Conservation (phyloP, 1,140 invertebrate species). For the Leptonema lineaticorne region DNA sequence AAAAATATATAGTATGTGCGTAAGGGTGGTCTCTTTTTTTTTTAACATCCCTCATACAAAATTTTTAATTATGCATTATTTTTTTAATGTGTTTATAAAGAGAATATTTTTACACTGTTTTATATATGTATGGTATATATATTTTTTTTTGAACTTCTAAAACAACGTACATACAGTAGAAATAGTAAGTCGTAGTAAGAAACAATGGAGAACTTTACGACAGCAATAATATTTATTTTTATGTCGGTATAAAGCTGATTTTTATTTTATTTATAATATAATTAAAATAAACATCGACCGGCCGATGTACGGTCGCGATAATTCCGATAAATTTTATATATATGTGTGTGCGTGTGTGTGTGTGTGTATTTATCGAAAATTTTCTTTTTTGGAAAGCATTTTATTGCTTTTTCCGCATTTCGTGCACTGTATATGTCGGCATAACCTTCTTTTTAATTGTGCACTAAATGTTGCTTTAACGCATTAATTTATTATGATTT, state of each 20-base stretch:
- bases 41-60: too few species aligned
- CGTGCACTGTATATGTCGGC: conserved; percentile 12
- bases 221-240: conserved; percentile 22
- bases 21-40: too few species aligned
- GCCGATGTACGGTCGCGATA: conserved; percentile 21
- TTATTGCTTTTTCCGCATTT: conserved; percentile 23
- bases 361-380: not conserved
- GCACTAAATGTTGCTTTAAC: conserved; percentile 11
- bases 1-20: too few species aligned
- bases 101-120: conserved; percentile 5
- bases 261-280: conserved; percentile 24
- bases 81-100: conserved; percentile 18
- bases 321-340: too few species aligned
- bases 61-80: too few species aligned
- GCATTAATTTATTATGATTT: conserved; percentile 18
- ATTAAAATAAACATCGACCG: conserved; percentile 24
- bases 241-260: conserved; percentile 16
- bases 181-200: conserved; percentile 11
- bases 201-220: conserved; percentile 24
- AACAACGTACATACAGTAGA: too few species aligned
- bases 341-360: not conserved
- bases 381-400: conserved; percentile 25
- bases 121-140: too few species aligned
- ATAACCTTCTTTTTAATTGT: conserved; percentile 14
- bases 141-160: too few species aligned